A percentile compares a stretch with the other conserved stretches of the same genome.
Conservation (phyloP, 2,888 invertebrate species). For the Ennomos quercinarius region DNA sequence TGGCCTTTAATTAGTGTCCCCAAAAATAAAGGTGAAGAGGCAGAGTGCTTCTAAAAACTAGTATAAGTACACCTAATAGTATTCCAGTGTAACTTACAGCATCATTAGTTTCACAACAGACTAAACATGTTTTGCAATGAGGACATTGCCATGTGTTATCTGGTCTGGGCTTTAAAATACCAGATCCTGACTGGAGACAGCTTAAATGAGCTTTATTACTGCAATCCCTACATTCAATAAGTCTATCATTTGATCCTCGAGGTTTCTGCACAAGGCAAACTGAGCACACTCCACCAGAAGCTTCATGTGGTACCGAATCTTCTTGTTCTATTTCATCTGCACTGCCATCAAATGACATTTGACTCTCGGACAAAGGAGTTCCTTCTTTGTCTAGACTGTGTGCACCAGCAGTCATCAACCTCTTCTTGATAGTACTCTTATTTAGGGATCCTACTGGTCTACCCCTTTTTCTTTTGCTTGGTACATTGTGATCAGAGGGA, state of each 20-base stretch:
- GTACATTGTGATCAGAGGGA: slow-evolving; percentile 93
- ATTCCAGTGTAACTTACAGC: slow-evolving; percentile 82
- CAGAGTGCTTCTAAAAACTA: too few species aligned
- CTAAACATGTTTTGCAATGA: slow-evolving; percentile 94
- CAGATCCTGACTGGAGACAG: slow-evolving; percentile 89
- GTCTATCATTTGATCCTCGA: slow-evolving; percentile 85
- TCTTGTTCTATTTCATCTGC: slow-evolving; percentile 77
- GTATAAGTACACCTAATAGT: too few species aligned
- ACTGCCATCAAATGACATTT: slow-evolving; percentile 74
- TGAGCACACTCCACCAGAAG: slow-evolving; percentile 86
- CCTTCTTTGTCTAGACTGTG: slow-evolving; percentile 66
- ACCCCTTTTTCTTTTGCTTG: slow-evolving; percentile 89
- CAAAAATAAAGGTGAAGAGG: too few species aligned
- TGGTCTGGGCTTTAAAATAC: slow-evolving; percentile 86
- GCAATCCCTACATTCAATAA: slow-evolving; percentile 90
- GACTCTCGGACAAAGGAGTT: slow-evolving; percentile 70
- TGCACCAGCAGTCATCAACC: slow-evolving; percentile 64
- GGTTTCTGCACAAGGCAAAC: slow-evolving; percentile 86
- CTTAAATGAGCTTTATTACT: slow-evolving; percentile 90
- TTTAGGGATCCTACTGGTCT: slow-evolving; percentile 87
- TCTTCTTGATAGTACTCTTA: slow-evolving; percentile 85
- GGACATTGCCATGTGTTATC: slow-evolving; percentile 95
- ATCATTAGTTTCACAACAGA: slow-evolving; percentile 92
- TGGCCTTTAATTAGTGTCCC: too few species aligned
- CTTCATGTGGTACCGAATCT: slow-evolving; percentile 70